Percentiles rank a stretch among this genome's conserved stretches.
Conservation (phyloP, 1,140 invertebrate genomes). For the Hetaerina americana region DNA sequence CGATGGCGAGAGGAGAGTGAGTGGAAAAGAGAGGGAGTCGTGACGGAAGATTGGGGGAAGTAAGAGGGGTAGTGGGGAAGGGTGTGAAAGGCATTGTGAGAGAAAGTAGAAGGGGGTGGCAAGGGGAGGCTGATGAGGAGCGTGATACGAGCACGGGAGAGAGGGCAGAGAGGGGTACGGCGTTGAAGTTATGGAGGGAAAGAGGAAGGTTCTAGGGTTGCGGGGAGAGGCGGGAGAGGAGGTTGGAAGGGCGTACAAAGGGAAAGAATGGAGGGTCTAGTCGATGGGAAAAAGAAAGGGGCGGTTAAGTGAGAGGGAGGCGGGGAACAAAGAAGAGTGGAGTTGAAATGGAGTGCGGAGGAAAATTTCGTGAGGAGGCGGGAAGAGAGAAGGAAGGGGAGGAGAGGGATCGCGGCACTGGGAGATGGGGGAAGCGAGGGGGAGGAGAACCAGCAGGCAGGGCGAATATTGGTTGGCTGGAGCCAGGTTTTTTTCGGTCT, state of each 20-base stretch:
- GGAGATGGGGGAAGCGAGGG: background rate
- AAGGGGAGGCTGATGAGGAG: background rate
- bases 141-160: too few relatives aligned
- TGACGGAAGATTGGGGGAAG: too few relatives aligned
- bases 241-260: too few relatives aligned
- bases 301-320: background rate
- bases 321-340: too few relatives aligned
- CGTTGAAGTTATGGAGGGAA: background rate
- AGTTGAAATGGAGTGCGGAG: background rate
- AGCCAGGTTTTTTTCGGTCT: background rate
- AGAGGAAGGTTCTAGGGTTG: too few relatives aligned
- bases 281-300: background rate
- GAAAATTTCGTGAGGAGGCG: too few relatives aligned
- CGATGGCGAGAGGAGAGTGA: too few relatives aligned
- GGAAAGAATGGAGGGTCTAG: too few relatives aligned
- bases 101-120: too few relatives aligned
- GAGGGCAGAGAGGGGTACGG: background rate
- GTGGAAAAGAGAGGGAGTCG: too few relatives aligned
- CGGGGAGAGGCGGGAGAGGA: too few relatives aligned
- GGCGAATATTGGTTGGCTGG: background rate
- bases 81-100: background rate
- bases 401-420: background rate
- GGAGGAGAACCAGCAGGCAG: background rate
- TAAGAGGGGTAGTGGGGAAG: background rate
- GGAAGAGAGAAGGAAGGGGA: background rate